Percentiles rank a stretch among this genome's conserved stretches.
These are phyloP conservation scores for Elephas maximus DNA, from an alignment of 2,113 vertebrate species.

Conservation along the genomic window DNA sequence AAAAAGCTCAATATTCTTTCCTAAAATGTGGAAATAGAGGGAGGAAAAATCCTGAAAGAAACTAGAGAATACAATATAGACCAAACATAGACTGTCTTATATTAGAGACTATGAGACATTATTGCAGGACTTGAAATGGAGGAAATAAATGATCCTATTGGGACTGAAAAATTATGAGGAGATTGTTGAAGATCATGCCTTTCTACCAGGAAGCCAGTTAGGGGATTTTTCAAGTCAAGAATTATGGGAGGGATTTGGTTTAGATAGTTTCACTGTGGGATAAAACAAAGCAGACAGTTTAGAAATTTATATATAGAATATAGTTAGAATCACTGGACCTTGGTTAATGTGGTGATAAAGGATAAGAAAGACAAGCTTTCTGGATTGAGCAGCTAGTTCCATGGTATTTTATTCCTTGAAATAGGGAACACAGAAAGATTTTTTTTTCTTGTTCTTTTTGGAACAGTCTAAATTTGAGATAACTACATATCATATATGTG, in stretches of 20 bases:
- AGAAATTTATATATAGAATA: background rate
- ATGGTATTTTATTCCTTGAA: background rate
- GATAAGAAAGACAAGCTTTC: background rate
- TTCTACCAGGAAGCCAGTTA: background rate
- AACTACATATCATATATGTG: background rate
- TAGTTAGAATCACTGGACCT: background rate
- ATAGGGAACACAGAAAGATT: background rate
- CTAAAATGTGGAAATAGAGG: background rate
- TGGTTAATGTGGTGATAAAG: background rate
- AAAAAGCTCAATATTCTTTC: constrained; percentile 1
- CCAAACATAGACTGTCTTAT: background rate
- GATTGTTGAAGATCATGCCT: background rate
- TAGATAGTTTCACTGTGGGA: background rate
- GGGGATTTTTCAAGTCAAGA: constrained; percentile 17
- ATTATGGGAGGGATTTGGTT: background rate
- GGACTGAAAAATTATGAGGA: background rate
- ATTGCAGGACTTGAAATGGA: background rate
- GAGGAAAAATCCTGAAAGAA: background rate
- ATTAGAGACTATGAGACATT: background rate
- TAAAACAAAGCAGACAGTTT: background rate
- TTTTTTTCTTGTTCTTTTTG: background rate
- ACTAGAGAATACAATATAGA: background rate
- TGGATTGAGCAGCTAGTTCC: background rate
- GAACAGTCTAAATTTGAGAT: background rate
- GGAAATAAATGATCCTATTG: background rate